phyloP scores from a whole-genome alignment of 2,113 vertebrate species.

The Nibea coibor region DNA sequence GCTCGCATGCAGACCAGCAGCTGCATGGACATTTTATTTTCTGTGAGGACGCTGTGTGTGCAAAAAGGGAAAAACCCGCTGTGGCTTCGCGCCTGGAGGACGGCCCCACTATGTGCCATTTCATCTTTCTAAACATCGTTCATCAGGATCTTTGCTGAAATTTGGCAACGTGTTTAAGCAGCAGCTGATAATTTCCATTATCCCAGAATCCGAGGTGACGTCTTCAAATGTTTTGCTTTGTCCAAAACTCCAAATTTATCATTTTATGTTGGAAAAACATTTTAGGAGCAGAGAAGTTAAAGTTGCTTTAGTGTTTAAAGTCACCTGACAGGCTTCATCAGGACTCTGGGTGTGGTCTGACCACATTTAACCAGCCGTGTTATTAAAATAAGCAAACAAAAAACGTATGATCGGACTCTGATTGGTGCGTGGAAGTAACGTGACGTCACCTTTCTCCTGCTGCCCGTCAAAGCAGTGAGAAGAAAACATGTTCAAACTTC shows the following conservation, averaged over 20 bases:
- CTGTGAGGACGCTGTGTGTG: conserved; percentile 14
- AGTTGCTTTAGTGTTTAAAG: not conserved
- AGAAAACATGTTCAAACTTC: not conserved
- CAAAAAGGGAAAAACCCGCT: conserved; percentile 22
- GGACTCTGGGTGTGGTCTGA: not conserved
- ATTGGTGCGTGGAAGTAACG: not conserved
- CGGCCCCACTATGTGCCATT: conserved; percentile 31
- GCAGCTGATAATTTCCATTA: not conserved
- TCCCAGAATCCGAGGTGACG: not conserved
- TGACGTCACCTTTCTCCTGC: not conserved
- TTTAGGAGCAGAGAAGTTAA: not conserved
- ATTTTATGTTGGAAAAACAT: not conserved
- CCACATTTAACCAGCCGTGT: not conserved
- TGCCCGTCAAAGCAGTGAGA: too few species aligned
- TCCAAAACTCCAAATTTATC: not conserved
- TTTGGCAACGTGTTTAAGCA: not conserved
- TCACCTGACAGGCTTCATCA: not conserved
- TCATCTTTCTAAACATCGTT: not conserved
- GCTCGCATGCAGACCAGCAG: conserved; percentile 30
- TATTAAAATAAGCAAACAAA: too few species aligned
- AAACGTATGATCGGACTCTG: not conserved
- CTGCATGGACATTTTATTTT: conserved; percentile 29
- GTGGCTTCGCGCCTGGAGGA: conserved; percentile 6
- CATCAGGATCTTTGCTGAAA: conserved; percentile 6
- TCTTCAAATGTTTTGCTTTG: not conserved